phyloP scores from a whole-genome alignment of 2,113 vertebrate species.

The Bos indicus region DNA sequence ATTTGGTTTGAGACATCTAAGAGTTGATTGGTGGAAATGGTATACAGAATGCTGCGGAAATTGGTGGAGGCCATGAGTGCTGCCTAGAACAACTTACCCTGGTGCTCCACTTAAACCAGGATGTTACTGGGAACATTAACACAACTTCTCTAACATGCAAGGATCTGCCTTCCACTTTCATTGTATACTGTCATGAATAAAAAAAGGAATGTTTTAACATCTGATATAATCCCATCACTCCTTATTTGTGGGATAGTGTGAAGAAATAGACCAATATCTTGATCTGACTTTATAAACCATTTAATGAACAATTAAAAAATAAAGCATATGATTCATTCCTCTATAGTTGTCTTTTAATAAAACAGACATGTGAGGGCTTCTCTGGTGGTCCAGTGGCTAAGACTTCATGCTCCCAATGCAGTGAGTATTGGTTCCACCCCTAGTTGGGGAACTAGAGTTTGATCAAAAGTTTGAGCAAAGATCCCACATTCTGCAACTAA shows the following conservation, averaged over 20 bases:
- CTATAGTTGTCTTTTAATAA: neutral
- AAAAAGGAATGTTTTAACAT: neutral
- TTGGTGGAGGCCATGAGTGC: neutral
- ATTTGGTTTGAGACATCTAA: neutral
- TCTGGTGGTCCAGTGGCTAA: neutral
- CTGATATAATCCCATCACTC: neutral
- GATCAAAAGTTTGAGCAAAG: neutral
- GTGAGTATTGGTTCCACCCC: neutral
- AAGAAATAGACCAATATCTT: conserved; percentile 8
- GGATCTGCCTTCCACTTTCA: neutral
- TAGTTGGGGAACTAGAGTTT: neutral
- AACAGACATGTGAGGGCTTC: neutral
- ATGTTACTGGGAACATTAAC: neutral
- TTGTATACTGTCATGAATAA: neutral
- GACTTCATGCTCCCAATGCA: neutral
- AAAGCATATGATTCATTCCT: neutral
- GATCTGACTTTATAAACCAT: conserved; percentile 31
- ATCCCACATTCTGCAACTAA: neutral
- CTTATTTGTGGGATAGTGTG: neutral
- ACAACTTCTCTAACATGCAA: neutral
- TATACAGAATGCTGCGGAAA: neutral
- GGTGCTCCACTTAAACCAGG: neutral
- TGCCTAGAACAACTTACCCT: neutral
- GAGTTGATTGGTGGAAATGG: neutral
- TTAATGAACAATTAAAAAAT: conserved; percentile 40